phyloP scores from a whole-genome alignment of 2,888 invertebrate species.

The Drosophila differens region DNA sequence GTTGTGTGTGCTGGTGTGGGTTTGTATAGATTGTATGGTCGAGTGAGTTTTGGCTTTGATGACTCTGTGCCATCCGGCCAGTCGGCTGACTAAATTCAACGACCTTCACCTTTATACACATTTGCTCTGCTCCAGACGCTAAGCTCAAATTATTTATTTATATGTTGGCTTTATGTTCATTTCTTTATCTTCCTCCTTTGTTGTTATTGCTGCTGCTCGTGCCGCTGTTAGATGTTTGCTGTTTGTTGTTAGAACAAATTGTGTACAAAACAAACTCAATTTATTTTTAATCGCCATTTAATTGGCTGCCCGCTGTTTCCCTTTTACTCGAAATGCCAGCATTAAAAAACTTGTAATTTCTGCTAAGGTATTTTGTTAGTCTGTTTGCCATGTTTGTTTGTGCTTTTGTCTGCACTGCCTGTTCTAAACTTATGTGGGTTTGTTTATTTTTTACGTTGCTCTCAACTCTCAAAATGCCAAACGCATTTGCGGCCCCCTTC shows the following conservation, averaged over 20 bases:
- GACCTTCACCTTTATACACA: constrained; percentile 70
- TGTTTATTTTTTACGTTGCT: constrained; percentile 68
- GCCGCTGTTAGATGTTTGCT: constrained; percentile 39
- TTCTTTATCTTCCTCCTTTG: constrained; percentile 9
- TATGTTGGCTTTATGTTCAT: constrained; percentile 28
- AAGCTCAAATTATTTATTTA: constrained; percentile 55
- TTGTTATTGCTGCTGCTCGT: constrained; percentile 9
- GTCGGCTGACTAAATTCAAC: constrained; percentile 31
- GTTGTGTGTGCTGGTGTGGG: not conserved
- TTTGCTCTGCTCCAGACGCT: constrained; percentile 36
- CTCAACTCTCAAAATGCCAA: constrained; percentile 65
- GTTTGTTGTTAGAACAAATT: constrained; percentile 57
- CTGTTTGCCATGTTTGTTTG: constrained; percentile 3
- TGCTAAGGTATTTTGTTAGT: constrained; percentile 39
- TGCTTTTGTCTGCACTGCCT: not conserved
- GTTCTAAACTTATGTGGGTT: constrained; percentile 23
- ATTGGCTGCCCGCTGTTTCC: constrained; percentile 71
- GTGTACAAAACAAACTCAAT: constrained; percentile 70
- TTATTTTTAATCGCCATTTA: constrained; percentile 80
- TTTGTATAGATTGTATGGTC: constrained; percentile 9
- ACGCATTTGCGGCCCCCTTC: constrained; percentile 50
- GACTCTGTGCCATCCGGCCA: constrained; percentile 24
- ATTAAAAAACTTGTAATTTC: constrained; percentile 73
- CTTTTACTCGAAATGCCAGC: constrained; percentile 54
- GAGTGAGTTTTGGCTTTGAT: constrained; percentile 41